Base-by-base conservation (phyloP, 1,140 invertebrate species). In the Oscheius sp. region DNA sequence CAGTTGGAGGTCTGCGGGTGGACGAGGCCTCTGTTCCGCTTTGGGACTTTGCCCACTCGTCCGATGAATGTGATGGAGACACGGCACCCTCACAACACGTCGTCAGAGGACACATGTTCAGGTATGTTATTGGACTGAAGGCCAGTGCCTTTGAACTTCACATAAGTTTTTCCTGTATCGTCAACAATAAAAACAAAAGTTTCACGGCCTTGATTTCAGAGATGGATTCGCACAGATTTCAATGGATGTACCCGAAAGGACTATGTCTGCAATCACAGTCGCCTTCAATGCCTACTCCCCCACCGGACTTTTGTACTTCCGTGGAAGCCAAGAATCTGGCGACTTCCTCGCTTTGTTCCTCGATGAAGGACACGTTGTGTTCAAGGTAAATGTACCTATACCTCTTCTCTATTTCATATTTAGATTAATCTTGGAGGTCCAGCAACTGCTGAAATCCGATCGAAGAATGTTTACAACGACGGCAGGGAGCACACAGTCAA, bases 281-380 rank as follows among this genome's bases (percentile, higher is more conserved):
- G 49, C 63, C 26, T 84, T 84, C 63, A 77, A 68, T 49, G 81
- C 83, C 35, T 83, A 84, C 65, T 82, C 79, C 20, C 72, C 76
- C 3, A 76, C 78, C 42, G 82, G 82, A 15, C 73, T 83, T n/a
- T 65, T 83, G 15, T 83, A 83, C 46, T 84, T 83, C 78, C 76
- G 82, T 26, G 82, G 83, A 36, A 84, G 75, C 73, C 69, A 73
- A 18, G 32, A 59, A 23, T 73, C 70, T 64, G 73, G 73, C 18
- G 83, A 84, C 45, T 83, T 83, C 52, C 52, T 83, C 23, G 72
- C 80, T 7, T 28, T 83, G 15, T 70, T 78, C 55, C 64, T 83
- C 23, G 59, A 79, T 10, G 76, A 84, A 18, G 82, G 83, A 13
- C 52, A 71, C 10, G 63, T 83, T 20, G 66, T 70, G 1, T 71